phyloP scores from a whole-genome alignment of 2,113 vertebrate genomes.

The Prunella fulvescens region DNA sequence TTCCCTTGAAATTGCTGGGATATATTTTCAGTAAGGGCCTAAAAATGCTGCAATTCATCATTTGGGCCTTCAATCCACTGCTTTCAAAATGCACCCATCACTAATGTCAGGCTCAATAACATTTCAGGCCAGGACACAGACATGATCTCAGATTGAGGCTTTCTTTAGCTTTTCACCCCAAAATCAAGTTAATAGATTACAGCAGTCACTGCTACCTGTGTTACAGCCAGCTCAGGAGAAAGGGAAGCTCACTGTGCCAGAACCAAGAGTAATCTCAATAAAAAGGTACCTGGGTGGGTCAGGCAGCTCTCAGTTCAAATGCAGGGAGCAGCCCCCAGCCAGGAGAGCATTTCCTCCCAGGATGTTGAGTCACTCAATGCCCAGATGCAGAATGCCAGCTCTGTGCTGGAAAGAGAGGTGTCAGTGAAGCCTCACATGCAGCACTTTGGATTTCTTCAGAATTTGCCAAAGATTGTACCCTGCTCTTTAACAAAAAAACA shows the following conservation, averaged over 20 bases:
- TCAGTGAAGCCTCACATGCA: neutral
- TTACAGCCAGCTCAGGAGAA: neutral
- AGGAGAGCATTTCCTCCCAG: neutral
- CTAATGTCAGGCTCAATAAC: neutral
- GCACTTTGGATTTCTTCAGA: neutral
- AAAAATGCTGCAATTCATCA: neutral
- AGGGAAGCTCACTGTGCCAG: neutral
- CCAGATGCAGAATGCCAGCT: neutral
- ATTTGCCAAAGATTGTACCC: neutral
- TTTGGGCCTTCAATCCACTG: neutral
- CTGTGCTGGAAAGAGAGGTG: neutral
- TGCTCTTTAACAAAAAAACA: neutral
- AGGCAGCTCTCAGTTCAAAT: neutral
- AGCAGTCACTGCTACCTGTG: neutral
- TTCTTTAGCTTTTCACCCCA: neutral
- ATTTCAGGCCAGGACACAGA: neutral
- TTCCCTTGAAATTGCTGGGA: neutral
- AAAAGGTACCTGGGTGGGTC: neutral
- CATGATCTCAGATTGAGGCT: neutral
- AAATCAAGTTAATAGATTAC: neutral
- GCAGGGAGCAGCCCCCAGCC: neutral
- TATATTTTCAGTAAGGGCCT: neutral
- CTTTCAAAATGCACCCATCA: neutral
- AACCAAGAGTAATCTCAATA: neutral
- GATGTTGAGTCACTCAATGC: fast-evolving